Evolutionary conservation across 2,888 invertebrate species (phyloP).

Genomic region (Dysmachus trigonus): DNA sequence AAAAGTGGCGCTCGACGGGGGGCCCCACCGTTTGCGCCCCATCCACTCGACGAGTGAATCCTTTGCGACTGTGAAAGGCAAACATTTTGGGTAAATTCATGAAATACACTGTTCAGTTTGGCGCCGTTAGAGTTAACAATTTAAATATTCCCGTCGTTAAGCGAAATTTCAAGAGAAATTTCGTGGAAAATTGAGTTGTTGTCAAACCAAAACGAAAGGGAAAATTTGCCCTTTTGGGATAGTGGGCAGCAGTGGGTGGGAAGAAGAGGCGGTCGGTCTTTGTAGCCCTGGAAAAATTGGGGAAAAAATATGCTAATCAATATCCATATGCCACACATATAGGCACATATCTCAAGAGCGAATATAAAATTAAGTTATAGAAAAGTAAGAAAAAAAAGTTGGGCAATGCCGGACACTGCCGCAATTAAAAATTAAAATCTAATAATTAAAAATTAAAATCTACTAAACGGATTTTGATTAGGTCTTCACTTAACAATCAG

Average conservation of each 20-base stretch:
- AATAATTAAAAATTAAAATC: too few species aligned
- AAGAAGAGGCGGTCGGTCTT: too few species aligned
- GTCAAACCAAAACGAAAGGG: constrained; percentile 48
- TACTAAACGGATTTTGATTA: too few species aligned
- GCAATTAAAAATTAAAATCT: too few species aligned
- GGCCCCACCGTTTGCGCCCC: neutral
- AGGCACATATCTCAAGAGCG: too few species aligned
- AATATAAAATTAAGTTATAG: neutral
- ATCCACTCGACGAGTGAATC: neutral
- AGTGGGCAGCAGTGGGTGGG: neutral
- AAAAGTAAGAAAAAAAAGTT: too few species aligned
- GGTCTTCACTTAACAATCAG: too few species aligned
- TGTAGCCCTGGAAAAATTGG: too few species aligned
- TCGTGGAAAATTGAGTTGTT: constrained; percentile 49
- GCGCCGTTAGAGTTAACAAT: constrained; percentile 39
- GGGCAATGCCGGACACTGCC: too few species aligned
- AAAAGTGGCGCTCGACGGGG: neutral
- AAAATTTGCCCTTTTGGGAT: constrained; percentile 42
- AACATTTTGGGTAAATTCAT: constrained; percentile 29
- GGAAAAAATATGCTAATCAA: neutral
- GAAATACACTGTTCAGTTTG: constrained; percentile 17
- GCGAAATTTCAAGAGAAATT: constrained; percentile 46
- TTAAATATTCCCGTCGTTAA: constrained; percentile 35
- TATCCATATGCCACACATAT: neutral
- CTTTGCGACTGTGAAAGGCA: neutral